These are phyloP conservation scores for Adelphocoris suturalis DNA, from an alignment of 2,888 invertebrate species.

Conservation along the genomic window DNA sequence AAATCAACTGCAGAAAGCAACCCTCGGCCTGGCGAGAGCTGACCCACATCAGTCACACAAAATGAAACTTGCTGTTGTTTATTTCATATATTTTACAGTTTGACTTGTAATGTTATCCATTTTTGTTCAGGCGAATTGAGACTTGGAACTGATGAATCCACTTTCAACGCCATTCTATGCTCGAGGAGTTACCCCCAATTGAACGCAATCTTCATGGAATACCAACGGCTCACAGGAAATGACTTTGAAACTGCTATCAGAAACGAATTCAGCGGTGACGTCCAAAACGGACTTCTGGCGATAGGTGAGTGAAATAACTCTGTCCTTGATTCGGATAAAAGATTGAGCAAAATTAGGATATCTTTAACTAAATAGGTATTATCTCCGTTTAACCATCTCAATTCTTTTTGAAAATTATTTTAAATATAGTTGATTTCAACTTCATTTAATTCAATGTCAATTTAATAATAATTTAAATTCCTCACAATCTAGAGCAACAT, in stretches of 20 bases:
- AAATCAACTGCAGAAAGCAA: too few species aligned
- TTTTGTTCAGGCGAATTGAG: slow-evolving; percentile 80
- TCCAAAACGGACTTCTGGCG: slow-evolving; percentile 88
- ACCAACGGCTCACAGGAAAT: slow-evolving; percentile 88
- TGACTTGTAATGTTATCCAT: neutral
- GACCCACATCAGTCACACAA: too few species aligned
- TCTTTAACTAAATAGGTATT: neutral
- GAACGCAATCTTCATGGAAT: slow-evolving; percentile 84
- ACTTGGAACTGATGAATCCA: slow-evolving; percentile 91
- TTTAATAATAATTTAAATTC: too few species aligned
- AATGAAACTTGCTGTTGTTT: too few species aligned
- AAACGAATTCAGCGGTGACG: slow-evolving; percentile 91
- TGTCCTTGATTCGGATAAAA: too few species aligned
- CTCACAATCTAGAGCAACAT: too few species aligned
- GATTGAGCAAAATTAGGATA: neutral
- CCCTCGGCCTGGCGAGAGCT: too few species aligned
- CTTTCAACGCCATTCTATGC: slow-evolving; percentile 91
- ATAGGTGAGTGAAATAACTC: slow-evolving; percentile 80
- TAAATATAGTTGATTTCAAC: too few species aligned
- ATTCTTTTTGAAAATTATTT: too few species aligned
- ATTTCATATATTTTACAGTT: too few species aligned
- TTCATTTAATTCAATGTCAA: too few species aligned
- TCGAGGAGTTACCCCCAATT: slow-evolving; percentile 87
- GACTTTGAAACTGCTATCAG: slow-evolving; percentile 89
- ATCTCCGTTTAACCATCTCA: slow-evolving; percentile 40